A percentile compares a stretch with the other conserved stretches of the same genome.
These are phyloP conservation scores for Phainopepla nitens DNA, from an alignment of 2,113 vertebrate genomes.

Conservation along the genomic window DNA sequence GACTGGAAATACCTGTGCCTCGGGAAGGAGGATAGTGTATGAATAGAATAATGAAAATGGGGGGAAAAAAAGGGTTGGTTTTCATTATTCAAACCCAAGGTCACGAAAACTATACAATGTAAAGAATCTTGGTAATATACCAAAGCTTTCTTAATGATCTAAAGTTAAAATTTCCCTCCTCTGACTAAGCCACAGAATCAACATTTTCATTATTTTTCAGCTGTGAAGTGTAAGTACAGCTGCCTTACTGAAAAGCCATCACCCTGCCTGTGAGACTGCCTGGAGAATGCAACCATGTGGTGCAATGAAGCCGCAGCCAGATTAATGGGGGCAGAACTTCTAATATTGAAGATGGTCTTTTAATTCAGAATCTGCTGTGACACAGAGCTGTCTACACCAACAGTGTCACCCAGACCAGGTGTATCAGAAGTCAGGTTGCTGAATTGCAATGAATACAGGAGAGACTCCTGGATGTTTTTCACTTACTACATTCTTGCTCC, in stretches of 20 bases:
- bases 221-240: not conserved
- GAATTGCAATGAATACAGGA: not conserved
- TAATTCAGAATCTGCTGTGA: not conserved
- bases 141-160: not conserved
- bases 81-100: not conserved
- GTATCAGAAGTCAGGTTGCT: not conserved
- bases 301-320: not conserved
- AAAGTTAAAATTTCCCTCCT: not conserved
- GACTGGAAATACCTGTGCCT: not conserved
- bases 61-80: not conserved
- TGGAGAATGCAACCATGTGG: not conserved
- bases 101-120: not conserved
- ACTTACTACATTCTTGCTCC: not conserved
- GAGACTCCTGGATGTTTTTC: not conserved
- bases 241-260: not conserved
- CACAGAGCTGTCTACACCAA: not conserved
- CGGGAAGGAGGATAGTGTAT: not conserved
- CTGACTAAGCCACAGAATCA: not conserved
- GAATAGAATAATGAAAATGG: not conserved
- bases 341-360: not conserved
- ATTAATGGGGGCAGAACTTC: not conserved
- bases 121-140: not conserved
- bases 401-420: not conserved
- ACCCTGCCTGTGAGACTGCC: not conserved
- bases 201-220: not conserved